These are phyloP conservation scores for Colistium nudipinnis DNA, from an alignment of 2,113 vertebrate species.

Conservation along the genomic window DNA sequence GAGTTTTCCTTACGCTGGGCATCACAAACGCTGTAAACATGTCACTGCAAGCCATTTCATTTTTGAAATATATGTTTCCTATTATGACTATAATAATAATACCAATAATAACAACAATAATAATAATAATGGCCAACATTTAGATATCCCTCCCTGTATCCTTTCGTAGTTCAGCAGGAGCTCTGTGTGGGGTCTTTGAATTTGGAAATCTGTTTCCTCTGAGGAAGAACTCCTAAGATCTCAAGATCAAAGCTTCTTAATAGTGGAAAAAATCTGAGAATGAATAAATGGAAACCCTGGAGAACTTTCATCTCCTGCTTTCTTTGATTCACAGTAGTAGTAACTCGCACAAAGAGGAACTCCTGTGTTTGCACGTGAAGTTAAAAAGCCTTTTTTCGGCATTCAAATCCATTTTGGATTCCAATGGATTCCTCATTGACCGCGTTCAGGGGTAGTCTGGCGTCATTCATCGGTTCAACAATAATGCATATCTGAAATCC, in stretches of 20 bases:
- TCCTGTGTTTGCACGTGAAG: conserved; percentile 41
- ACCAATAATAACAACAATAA: too few species aligned
- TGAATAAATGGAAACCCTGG: conserved; percentile 54
- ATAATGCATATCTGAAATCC: conserved; percentile 26
- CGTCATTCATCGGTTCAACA: conserved; percentile 28
- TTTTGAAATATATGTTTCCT: too few species aligned
- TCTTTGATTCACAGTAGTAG: conserved; percentile 60
- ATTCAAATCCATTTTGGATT: conserved; percentile 24
- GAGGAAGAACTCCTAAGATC: conserved; percentile 57
- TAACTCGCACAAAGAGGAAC: conserved; percentile 43
- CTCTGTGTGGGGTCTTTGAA: conserved; percentile 63
- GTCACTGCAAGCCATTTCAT: too few species aligned
- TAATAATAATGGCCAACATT: not conserved
- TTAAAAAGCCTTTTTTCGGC: conserved; percentile 30
- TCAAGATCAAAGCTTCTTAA: conserved; percentile 57
- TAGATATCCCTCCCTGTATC: conserved; percentile 4
- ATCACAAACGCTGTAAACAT: too few species aligned
- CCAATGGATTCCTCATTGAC: not conserved
- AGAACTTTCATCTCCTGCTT: conserved; percentile 53
- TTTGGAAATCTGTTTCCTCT: conserved; percentile 65
- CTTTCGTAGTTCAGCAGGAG: conserved; percentile 16
- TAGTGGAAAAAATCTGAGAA: conserved; percentile 58
- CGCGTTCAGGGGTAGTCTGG: conserved; percentile 15
- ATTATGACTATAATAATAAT: too few species aligned
- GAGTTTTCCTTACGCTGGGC: too few species aligned